Base-by-base conservation (phyloP, 2,797 vertebrate species). In the Gallinago nigripennis region DNA sequence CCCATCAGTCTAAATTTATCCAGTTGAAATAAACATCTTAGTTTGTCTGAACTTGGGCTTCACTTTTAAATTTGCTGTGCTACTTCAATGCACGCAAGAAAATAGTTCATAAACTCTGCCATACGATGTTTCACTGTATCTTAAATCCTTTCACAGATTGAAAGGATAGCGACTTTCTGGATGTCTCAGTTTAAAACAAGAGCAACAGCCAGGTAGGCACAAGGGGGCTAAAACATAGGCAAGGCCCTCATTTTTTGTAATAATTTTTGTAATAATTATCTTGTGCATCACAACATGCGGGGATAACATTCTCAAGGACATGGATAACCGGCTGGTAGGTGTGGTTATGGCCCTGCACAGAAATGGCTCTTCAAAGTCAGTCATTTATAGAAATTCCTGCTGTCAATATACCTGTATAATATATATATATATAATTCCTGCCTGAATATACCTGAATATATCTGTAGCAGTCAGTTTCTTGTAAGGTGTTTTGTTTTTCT, bases 1-100 rank as follows among this genome's bases (percentile, higher is more conserved):
- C 93, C 95, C 96, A 97, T 98, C 97, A 97, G 93, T 96, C 95
- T 96, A 88, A 96, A 95, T 88, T 60, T 95, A 97, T 94, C 91
- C 95, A 78, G 57, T 80, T 90, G 76, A 76, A 94, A 61, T 93
- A 95, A 97, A 97, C 95, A 94, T 95, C 98, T 98, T 90, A 97
- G 91, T 98, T 92, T 93, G 83, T 64, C 31, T 97, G 92, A 97
- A 97, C 95, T 92, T 86, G 92, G 80, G 93, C 88, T 91, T 96
- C 91, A 95, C 92, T 92, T 95, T 96, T 95, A 76, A 37, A 80
- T 91, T 75, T 93, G 69, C 81, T 92, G 21, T 37, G 30, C 50
- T 85, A 43, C 75, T 89, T 87, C 78, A 70, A 11, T 43, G 35
- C 27, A 48, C 58, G 33, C 30, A 18, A 65, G 68, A 25, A n/a